Base-by-base conservation (phyloP, 2,113 vertebrate species). In the Mionectes macconnelli region DNA sequence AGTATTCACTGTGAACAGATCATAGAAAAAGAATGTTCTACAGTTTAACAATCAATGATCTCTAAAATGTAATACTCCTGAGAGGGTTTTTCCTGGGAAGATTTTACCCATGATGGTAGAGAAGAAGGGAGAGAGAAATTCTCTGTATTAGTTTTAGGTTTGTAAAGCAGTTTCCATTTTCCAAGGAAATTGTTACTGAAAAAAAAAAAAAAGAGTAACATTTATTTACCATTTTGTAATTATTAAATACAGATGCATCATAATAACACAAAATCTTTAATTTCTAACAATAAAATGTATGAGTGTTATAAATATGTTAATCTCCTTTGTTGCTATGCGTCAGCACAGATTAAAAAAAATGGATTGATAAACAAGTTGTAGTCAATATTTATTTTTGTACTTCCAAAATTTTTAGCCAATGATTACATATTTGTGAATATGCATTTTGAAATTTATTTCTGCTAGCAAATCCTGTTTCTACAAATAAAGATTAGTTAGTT, bases 21-120 rank as follows among this genome's bases (percentile, higher is more conserved):
- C 90, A 97, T 49, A 96, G 77, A 89, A 96, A 93, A 96, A 96
- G 57, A 86, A 94, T 63, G 66, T 63, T 92, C 89, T 95, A 52
- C 82, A 84, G 69, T 94, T 96, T 93, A 97, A 84, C 50, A 96
- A 55, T 76, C 90, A 83, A 53, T 39, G 80, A 81, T 88, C 84
- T 95, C 93, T 87, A 93, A 63, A 95, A 94, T 70, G 77, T 89
- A 91, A 44, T 77, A 87, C 89, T 91, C 84, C 72, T 95, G 77
- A 92, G 89, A 83, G 64, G 17, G 4, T 66, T 72, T 87, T 88
- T 82, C 27, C 30, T 3, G 28, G 70, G 55, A 93, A 42, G 69
- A 86, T 84, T 89, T 39, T 82, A 59, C 31, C 33, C 70, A 19
- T 24, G 28, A 69, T 59, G 84, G 72, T 19, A 44, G 91, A 64